Base-by-base conservation (phyloP, 2,113 vertebrate species). In the Lates calcarifer region DNA sequence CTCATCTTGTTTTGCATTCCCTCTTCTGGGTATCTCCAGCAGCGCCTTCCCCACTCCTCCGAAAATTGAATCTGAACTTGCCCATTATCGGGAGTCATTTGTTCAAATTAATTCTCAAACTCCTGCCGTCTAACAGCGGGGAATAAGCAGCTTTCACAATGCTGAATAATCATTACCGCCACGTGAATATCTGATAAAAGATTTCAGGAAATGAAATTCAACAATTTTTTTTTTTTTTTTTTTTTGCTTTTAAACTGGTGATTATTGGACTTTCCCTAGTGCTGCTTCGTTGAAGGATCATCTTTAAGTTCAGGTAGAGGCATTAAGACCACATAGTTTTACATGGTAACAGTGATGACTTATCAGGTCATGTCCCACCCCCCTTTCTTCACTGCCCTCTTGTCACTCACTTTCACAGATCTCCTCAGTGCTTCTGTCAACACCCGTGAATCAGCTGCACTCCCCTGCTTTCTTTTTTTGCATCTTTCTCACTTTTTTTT, bases 51-150 rank as follows among this genome's bases (percentile, higher is more conserved):
- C 43, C 63, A 14, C 61, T n/a, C 22, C 35, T 47, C 43, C 39
- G 13, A 86, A 79, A 86, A 77, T 74, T 43, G 33, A 70, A 74
- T 60, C 41, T 45, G 61, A 81, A 83, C 74, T 72, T 51, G 6
- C 51, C 51, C 60, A 66, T 80, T 82, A 77, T 63, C 60, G 3
- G 37, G 47, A 83, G 80, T 65, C 56, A 72, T 80, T 87, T 79
- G 73, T 77, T 81, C 62, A 69, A 74, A 84, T 80, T 47, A 63
- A 69, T 81, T 88, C 67, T 53, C 28, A 29, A 47, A 69, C 74
- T 74, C 80, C 77, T 10, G 31, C 58, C 4, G 63, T 33, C 41
- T 37, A 72, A 47, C 85, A 69, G 81, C 17, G 0, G 71, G 73
- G 9, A 89, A 77, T 66, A 35, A 78, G 84, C 49, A 41, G 64